Evolutionary conservation across 2,797 vertebrate genomes (phyloP).

Genomic region (Sparidentex hasta): DNA sequence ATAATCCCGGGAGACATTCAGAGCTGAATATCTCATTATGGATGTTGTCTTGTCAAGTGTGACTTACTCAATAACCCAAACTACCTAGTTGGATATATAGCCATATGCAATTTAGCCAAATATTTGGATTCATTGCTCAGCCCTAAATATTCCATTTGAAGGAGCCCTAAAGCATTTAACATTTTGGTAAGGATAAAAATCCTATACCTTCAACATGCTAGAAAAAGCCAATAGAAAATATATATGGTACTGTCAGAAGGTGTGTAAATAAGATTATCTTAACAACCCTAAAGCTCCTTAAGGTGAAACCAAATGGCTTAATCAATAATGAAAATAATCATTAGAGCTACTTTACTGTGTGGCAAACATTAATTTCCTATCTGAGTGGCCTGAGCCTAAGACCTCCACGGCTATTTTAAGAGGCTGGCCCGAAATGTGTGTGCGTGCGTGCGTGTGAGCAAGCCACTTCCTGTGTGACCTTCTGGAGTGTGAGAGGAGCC

Average conservation of each 20-base stretch:
- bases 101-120: no score
- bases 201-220: not conserved
- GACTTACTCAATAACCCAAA: no score
- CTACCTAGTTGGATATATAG: no score
- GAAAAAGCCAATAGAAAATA: not conserved
- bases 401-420: constrained; percentile 69
- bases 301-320: not conserved
- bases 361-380: constrained; percentile 10
- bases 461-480: constrained; percentile 83
- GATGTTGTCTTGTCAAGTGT: no score
- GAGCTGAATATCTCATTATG: no score
- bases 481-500: constrained; percentile 81
- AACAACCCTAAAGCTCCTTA: not conserved
- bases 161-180: not conserved
- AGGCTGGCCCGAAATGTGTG: constrained; percentile 50
- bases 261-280: not conserved
- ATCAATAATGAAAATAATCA: not conserved
- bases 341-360: not conserved
- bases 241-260: not conserved
- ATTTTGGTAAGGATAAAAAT: not conserved
- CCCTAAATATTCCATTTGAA: not conserved
- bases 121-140: no score
- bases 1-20: no score
- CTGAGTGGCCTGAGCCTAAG: constrained; percentile 10
- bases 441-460: constrained; percentile 46